Evolutionary conservation across 2,888 invertebrate genomes (phyloP).

Genomic region (Dastarcus helophoroides): DNA sequence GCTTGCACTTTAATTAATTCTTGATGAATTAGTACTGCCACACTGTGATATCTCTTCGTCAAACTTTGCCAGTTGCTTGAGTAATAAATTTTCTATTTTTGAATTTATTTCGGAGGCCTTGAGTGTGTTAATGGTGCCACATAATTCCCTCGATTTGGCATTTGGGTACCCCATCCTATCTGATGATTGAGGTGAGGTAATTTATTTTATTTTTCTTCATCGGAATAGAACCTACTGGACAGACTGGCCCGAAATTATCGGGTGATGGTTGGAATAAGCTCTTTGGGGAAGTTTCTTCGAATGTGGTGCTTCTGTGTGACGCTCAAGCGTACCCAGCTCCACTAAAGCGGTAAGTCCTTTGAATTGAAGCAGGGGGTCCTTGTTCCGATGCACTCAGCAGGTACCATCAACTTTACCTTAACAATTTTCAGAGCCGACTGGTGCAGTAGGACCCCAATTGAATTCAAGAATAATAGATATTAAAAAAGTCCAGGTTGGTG

Average conservation of each 20-base stretch:
- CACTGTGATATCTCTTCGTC: too few relatives aligned
- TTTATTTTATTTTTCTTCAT: neutral
- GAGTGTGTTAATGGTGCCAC: too few relatives aligned
- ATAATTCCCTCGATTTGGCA: too few relatives aligned
- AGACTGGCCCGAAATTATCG: conserved; percentile 40
- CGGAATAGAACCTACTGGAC: conserved; percentile 41
- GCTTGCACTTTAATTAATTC: too few relatives aligned
- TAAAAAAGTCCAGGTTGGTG: conserved; percentile 24
- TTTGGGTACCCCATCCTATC: too few relatives aligned
- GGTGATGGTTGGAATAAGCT: conserved; percentile 46
- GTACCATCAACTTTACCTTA: conserved; percentile 5
- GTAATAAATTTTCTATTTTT: too few relatives aligned
- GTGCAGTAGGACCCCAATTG: conserved; percentile 54
- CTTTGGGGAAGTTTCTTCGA: conserved; percentile 19
- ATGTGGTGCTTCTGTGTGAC: conserved; percentile 17
- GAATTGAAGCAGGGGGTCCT: conserved; percentile 14
- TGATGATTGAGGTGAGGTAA: too few relatives aligned
- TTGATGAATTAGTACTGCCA: too few relatives aligned
- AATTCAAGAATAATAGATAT: conserved; percentile 46
- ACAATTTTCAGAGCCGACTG: conserved; percentile 48
- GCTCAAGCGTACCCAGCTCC: neutral
- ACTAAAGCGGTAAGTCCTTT: neutral
- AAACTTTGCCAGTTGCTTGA: too few relatives aligned
- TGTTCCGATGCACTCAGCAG: conserved; percentile 5
- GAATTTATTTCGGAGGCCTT: too few relatives aligned